Evolutionary conservation across 2,113 vertebrate species (phyloP), one percentile per base, ranked within the genome.

Genomic region (Casuarius casuarius): DNA sequence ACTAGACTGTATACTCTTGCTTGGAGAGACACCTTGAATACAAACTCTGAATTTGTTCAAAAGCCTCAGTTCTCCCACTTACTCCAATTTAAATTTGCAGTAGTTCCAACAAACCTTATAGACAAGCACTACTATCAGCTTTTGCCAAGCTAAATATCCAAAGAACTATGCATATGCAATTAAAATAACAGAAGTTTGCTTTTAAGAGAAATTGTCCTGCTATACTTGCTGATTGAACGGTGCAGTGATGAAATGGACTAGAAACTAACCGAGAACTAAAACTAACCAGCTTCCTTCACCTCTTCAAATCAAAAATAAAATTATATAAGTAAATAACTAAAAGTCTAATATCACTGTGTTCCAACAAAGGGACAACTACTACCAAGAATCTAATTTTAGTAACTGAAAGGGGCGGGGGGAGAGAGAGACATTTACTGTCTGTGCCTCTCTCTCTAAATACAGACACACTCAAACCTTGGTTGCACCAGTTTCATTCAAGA

Each of bases 41-140:
- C 38, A 84, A 77, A n/a, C 7, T 46, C 54, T 83, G 85, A 49
- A 70, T 71, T 79, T 77, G 76, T 38, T 86, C 25, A 14, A 65
- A 89, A 92, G 48, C 15, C 42, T 42, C 67, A 35, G 48, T 65
- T 96, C 80, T 92, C 83, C 84, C 89, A 89, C 91, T 94, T 89
- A 81, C 22, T 81, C 61, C 51, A 67, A 61, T 74, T 79, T 77
- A 75, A 80, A 31, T 61, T 40, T 76, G 71, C 62, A 85, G 49
- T 42, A 87, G 54, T 65, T 96, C 46, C 71, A 88, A 80, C 75
- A 88, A 93, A 85, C 56, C 51, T 93, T 77, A 42, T 2, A 71
- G 63, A 83, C 23, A 84, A 78, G 59, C 10, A 88, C 31, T 92
- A 76, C 65, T 46, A 84, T 38, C 75, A 74, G 51, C 35, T 93